A percentile compares a stretch with the other conserved stretches of the same genome.
Conservation (phyloP, 2,888 invertebrate genomes). For the Amiota communis region DNA sequence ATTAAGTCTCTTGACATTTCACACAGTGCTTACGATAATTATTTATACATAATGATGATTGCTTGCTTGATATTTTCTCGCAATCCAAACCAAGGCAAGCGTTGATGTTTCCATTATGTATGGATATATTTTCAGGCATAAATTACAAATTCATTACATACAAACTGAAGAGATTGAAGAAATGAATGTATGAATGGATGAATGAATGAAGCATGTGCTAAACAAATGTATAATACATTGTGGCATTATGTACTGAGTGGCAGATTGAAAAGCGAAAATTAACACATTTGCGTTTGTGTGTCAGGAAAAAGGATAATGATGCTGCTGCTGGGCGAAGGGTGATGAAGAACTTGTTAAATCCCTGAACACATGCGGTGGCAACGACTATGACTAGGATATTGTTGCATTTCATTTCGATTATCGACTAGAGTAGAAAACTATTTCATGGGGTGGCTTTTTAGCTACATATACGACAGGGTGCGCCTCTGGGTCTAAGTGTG, state of each 20-base stretch:
- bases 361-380: slow-evolving; percentile 20
- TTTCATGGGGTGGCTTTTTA: no score
- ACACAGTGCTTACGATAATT: slow-evolving; percentile 52
- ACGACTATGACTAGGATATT: no score
- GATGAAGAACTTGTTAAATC: slow-evolving; percentile 6
- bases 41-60: slow-evolving; percentile 58
- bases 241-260: slow-evolving; percentile 36
- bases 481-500: not conserved
- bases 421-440: slow-evolving; percentile 23
- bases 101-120: slow-evolving; percentile 30
- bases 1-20: slow-evolving; percentile 2
- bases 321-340: slow-evolving; percentile 34
- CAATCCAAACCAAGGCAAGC: slow-evolving; percentile 32
- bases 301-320: slow-evolving; percentile 43
- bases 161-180: not conserved
- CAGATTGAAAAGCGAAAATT: slow-evolving; percentile 52
- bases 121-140: slow-evolving; percentile 52
- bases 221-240: slow-evolving; percentile 42
- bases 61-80: slow-evolving; percentile 61
- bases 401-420: not conserved
- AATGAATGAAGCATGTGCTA: slow-evolving; percentile 50
- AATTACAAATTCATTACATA: slow-evolving; percentile 55
- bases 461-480: no score
- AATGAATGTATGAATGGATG: slow-evolving; percentile 25
- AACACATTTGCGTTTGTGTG: slow-evolving; percentile 56